Conservation (phyloP, 2,113 vertebrate species). For the Rhinoderma darwinii region DNA sequence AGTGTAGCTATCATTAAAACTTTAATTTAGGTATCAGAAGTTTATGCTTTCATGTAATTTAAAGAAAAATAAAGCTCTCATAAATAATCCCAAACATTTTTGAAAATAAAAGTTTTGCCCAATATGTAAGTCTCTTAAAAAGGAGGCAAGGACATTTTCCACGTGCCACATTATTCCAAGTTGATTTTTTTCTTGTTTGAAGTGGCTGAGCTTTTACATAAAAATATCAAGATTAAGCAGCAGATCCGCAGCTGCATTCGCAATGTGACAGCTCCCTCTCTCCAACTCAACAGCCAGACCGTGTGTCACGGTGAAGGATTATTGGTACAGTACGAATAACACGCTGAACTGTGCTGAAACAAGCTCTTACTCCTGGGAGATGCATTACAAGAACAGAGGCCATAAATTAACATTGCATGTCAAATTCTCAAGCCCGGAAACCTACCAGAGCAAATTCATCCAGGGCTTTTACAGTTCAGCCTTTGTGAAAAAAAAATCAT, state of each 20-base stretch:
- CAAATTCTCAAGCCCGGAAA: constrained; percentile 42
- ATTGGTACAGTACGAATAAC: constrained; percentile 51
- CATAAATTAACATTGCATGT: constrained; percentile 59
- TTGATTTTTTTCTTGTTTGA: constrained; percentile 9
- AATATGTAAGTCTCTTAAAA: neutral
- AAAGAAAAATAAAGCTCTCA: neutral
- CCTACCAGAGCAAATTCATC: constrained; percentile 42
- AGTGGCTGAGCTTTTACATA: neutral
- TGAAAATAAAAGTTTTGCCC: neutral
- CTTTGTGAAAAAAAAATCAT: constrained; percentile 21
- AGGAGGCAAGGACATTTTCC: neutral
- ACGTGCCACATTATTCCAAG: neutral
- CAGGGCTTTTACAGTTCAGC: constrained; percentile 42
- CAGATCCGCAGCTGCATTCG: neutral
- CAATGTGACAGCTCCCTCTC: constrained; percentile 17
- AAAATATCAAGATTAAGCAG: constrained; percentile 34
- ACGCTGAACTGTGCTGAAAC: constrained; percentile 51
- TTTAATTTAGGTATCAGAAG: neutral
- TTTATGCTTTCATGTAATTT: neutral
- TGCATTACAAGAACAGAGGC: constrained; percentile 45
- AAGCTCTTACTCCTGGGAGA: constrained; percentile 45
- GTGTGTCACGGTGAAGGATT: constrained; percentile 48
- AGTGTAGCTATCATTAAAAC: too few relatives aligned
- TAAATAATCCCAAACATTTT: neutral
- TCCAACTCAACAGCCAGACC: constrained; percentile 39